A percentile compares a stretch with the other conserved stretches of the same genome.
Evolutionary conservation across 2,888 invertebrate genomes (phyloP).

Genomic region (Abrostola tripartita): DNA sequence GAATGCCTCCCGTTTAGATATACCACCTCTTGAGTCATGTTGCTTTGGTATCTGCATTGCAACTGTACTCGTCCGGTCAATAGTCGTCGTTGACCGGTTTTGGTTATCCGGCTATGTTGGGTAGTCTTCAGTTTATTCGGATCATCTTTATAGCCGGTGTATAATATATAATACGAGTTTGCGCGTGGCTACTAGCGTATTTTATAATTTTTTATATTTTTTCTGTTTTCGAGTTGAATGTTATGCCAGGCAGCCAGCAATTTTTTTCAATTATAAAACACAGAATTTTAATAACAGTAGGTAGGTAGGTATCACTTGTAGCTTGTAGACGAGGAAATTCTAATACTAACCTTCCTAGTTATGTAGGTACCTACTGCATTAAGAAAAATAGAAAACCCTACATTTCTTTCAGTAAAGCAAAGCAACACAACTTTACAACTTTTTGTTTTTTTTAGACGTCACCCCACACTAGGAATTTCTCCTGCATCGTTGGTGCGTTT

Average conservation of each 20-base stretch:
- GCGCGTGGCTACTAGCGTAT: constrained; percentile 57
- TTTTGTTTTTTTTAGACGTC: no score
- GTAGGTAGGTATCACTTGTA: no score
- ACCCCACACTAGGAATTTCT: no score
- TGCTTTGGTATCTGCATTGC: constrained; percentile 84
- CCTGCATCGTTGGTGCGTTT: no score
- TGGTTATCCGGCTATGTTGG: constrained; percentile 46
- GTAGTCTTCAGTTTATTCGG: constrained; percentile 12
- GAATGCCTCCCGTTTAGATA: constrained; percentile 62
- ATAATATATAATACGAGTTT: constrained; percentile 50
- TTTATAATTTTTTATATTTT: constrained; percentile 2
- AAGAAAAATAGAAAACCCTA: no score
- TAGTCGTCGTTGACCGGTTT: constrained; percentile 65
- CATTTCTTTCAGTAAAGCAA: no score
- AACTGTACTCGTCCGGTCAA: constrained; percentile 76
- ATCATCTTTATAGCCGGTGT: constrained; percentile 10
- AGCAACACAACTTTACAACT: no score
- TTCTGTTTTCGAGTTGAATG: not conserved
- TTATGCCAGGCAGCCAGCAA: not conserved
- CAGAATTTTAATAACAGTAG: no score
- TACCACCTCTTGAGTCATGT: constrained; percentile 76
- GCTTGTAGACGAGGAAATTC: no score
- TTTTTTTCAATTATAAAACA: no score
- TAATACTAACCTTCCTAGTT: no score
- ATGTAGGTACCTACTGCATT: no score